Evolutionary conservation across 2,888 invertebrate genomes (phyloP), one percentile per base, ranked within the genome.

Genomic region (Maniola hyperantus): DNA sequence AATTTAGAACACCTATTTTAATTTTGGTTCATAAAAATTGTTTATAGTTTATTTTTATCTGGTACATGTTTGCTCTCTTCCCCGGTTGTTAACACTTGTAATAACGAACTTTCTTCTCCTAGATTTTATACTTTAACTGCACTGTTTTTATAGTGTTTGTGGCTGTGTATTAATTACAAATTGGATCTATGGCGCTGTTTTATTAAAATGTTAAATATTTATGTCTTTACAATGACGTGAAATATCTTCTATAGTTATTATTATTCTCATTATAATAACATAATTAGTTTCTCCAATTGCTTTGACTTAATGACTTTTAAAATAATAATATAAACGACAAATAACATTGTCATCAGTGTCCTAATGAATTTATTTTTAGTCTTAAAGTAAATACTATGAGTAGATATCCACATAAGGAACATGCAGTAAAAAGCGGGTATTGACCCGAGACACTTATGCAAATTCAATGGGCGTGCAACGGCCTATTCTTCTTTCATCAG

Each of bases 381-480:
- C 8, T 13, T 59, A 15, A 54, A 34, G 34, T 54, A 33, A 53
- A 53, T 15, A 55, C 46, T 15, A 34, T 18, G 11, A 15, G 34
- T 46, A 54, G 13, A 11, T 58, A 26, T 42, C 26, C 20, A 13
- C 46, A n/a, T 54, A 54, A 54, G 63, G 13, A 54, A 34, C 54
- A 34, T n/a, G 46, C 34, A 63, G 48, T 64, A 48, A n/a, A 64
- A 57, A 60, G 53, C 44, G 86, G 83, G 78, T 83, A 81, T 80
- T 85, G 87, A 85, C 86, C 78, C 82, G 73, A 79, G 80, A 81
- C 83, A 83, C 82, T 85, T 85, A 87, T 87, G 85, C 84, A 84
- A 86, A 87, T 87, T 82, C 79, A 78, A 80, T 79, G 79, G 78
- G 79, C 80, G 80, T 81, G 79, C 82, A 79, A 77, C 76, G 79